phyloP scores from a whole-genome alignment of 2,888 invertebrate genomes.

The Herminia tarsipennalis region DNA sequence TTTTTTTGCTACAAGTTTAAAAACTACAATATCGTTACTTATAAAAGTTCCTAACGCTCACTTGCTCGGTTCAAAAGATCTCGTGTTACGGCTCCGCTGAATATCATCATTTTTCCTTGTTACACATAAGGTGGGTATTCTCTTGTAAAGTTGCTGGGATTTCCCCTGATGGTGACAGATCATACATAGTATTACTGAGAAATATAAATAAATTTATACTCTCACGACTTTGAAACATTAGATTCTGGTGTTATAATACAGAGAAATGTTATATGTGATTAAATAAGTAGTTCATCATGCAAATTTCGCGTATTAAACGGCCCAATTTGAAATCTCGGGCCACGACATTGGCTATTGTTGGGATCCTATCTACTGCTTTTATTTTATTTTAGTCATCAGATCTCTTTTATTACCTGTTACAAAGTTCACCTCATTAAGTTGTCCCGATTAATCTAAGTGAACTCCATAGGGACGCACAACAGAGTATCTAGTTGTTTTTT shows the following conservation, averaged over 20 bases:
- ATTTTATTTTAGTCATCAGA: too few relatives aligned
- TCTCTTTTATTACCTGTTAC: too few relatives aligned
- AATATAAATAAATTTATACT: constrained; percentile 42
- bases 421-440: constrained; percentile 1
- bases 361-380: neutral
- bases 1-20: too few relatives aligned
- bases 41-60: constrained; percentile 39
- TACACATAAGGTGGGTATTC: constrained; percentile 56
- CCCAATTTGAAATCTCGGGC: too few relatives aligned
- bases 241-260: constrained; percentile 21
- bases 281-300: constrained; percentile 39
- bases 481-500: too few relatives aligned
- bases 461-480: neutral
- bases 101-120: constrained; percentile 65
- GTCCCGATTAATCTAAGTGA: constrained; percentile 4
- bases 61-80: constrained; percentile 51
- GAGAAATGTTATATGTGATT: constrained; percentile 22
- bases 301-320: too few relatives aligned
- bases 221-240: constrained; percentile 25
- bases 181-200: constrained; percentile 50
- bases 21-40: constrained; percentile 11
- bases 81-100: constrained; percentile 52
- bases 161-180: constrained; percentile 68
- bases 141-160: constrained; percentile 57
- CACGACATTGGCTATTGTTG: too few relatives aligned